Evolutionary conservation across 2,888 invertebrate genomes (phyloP).

Genomic region (Eupithecia inturbata): DNA sequence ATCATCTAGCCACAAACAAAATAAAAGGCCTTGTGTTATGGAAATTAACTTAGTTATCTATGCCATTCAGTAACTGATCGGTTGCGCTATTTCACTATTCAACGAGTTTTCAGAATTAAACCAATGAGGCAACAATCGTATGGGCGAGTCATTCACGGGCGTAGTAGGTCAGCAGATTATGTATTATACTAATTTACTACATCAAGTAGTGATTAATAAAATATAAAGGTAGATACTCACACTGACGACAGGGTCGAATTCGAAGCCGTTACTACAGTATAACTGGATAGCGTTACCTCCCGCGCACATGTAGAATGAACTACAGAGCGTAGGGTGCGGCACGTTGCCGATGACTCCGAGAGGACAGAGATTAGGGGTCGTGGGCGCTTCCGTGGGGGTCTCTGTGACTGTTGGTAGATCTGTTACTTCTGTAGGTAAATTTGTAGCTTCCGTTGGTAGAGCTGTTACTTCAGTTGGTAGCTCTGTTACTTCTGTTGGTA

Average conservation of each 20-base stretch:
- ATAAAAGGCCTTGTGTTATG: too few species aligned
- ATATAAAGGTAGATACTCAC: not conserved
- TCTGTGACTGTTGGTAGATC: not conserved
- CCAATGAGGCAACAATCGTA: too few species aligned
- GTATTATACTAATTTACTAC: too few species aligned
- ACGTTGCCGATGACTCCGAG: slow-evolving; percentile 6
- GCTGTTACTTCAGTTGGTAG: slow-evolving; percentile 15
- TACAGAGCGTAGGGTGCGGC: not conserved
- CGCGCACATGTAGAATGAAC: slow-evolving; percentile 4
- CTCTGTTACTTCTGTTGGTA: slow-evolving; percentile 9
- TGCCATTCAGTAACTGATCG: too few species aligned
- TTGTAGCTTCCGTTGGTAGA: slow-evolving; percentile 3
- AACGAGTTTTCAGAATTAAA: too few species aligned
- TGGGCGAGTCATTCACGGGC: too few species aligned
- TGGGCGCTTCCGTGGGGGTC: not conserved
- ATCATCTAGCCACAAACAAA: too few species aligned
- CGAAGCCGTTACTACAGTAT: not conserved
- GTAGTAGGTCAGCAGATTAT: too few species aligned
- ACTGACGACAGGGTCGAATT: slow-evolving; percentile 6
- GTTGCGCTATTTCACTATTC: too few species aligned
- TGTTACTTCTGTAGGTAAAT: not conserved
- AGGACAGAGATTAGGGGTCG: not conserved
- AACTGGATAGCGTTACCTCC: not conserved
- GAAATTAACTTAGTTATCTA: too few species aligned
- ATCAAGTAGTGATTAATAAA: not conserved